A percentile compares a stretch with the other conserved stretches of the same genome.
phyloP scores from a whole-genome alignment of 2,113 vertebrate species.

The Globicephala melas region DNA sequence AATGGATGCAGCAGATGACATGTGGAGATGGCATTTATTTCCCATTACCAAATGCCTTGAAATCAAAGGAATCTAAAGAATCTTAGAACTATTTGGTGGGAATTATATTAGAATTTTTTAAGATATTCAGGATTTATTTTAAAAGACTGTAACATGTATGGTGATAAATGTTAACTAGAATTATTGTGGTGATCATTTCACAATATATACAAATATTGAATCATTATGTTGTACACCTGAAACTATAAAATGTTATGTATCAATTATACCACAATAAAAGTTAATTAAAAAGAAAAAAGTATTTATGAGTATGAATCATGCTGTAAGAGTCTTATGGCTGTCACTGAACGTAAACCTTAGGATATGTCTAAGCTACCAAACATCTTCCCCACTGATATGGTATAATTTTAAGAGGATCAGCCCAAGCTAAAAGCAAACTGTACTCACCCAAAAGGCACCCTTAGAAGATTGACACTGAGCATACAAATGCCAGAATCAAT shows the following conservation, averaged over 20 bases:
- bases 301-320: conserved; percentile 29
- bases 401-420: neutral
- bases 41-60: conserved; percentile 3
- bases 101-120: conserved; percentile 5
- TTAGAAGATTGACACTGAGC: neutral
- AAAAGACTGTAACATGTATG: neutral
- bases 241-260: neutral
- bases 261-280: neutral
- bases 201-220: neutral
- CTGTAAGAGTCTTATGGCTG: neutral
- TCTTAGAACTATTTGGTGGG: neutral
- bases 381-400: neutral
- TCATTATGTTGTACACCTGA: neutral
- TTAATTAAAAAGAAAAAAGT: neutral
- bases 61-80: conserved; percentile 25
- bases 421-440: neutral
- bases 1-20: neutral
- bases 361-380: neutral
- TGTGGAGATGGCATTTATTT: conserved; percentile 39
- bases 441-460: neutral
- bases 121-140: neutral
- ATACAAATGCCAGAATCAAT: neutral
- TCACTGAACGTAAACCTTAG: neutral
- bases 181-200: neutral
- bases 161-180: neutral